Conservation (phyloP, 2,113 vertebrate genomes). For the Monopterus albus region DNA sequence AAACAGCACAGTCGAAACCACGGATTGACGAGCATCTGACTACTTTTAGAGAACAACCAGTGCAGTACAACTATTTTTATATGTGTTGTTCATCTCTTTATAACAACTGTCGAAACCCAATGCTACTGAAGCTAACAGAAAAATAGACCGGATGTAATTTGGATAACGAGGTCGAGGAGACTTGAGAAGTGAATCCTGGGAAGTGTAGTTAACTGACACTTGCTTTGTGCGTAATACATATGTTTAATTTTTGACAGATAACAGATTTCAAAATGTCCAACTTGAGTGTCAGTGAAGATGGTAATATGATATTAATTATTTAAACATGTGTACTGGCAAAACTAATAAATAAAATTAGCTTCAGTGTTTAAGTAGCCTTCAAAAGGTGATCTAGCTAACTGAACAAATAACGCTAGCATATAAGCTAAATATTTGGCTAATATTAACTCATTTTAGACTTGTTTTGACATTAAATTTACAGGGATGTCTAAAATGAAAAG, state of each 20-base stretch:
- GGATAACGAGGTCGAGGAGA: no score
- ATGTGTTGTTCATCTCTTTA: neutral
- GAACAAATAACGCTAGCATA: no score
- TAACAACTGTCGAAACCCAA: no score
- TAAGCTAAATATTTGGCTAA: no score
- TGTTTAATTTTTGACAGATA: no score
- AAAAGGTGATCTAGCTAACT: neutral
- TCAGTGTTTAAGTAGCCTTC: neutral
- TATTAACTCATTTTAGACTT: no score
- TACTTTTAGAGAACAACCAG: neutral
- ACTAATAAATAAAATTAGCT: neutral
- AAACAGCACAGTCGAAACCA: slow-evolving; percentile 27
- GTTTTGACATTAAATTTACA: no score
- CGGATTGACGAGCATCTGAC: slow-evolving; percentile 43
- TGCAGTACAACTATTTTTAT: neutral
- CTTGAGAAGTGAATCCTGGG: slow-evolving; percentile 42
- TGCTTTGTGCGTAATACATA: no score
- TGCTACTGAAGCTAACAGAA: neutral
- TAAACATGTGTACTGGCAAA: neutral
- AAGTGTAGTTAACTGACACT: slow-evolving; percentile 64
- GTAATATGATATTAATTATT: slow-evolving; percentile 13
- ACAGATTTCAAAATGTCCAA: slow-evolving; percentile 36
- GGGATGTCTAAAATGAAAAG: neutral
- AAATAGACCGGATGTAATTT: slow-evolving; percentile 29
- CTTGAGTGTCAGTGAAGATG: neutral